Percentiles rank a stretch among this genome's conserved stretches.
Conservation (phyloP, 2,888 invertebrate genomes). For the Xanthia icteritia region DNA sequence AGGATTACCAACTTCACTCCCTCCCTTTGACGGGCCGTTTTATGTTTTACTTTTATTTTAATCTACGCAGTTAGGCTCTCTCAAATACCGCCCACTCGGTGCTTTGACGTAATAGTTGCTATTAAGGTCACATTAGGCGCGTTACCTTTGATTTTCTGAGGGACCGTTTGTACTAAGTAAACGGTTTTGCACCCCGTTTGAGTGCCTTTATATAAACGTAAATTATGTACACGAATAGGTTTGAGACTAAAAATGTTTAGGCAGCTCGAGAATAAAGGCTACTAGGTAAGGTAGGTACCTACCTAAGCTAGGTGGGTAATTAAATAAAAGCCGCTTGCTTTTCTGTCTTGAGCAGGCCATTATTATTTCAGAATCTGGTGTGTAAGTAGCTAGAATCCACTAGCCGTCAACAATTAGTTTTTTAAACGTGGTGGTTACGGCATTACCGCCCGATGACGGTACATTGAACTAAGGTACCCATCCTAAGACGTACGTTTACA, state of each 20-base stretch:
- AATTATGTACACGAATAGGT: slow-evolving; percentile 41
- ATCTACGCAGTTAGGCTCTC: slow-evolving; percentile 32
- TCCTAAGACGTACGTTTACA: not conserved
- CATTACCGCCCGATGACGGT: not conserved
- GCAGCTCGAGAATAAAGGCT: not conserved
- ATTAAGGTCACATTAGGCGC: slow-evolving; percentile 42
- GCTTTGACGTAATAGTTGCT: slow-evolving; percentile 23
- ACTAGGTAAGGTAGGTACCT: no score
- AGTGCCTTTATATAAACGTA: slow-evolving; percentile 9
- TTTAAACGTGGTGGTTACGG: not conserved
- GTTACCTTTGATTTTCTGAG: slow-evolving; percentile 47
- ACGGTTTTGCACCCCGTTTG: slow-evolving; percentile 19
- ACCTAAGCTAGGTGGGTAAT: no score
- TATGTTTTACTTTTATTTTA: slow-evolving; percentile 66
- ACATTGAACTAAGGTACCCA: not conserved
- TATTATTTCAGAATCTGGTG: not conserved
- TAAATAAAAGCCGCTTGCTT: not conserved
- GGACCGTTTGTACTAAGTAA: slow-evolving; percentile 28
- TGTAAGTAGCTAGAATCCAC: not conserved
- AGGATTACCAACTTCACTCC: slow-evolving; percentile 71
- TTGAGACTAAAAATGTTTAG: not conserved
- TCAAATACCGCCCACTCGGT: not conserved
- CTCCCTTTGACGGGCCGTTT: slow-evolving; percentile 56
- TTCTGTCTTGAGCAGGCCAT: not conserved
- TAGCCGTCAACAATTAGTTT: not conserved